Base-by-base conservation (phyloP, 2,797 vertebrate genomes). In the Morelia viridis region DNA sequence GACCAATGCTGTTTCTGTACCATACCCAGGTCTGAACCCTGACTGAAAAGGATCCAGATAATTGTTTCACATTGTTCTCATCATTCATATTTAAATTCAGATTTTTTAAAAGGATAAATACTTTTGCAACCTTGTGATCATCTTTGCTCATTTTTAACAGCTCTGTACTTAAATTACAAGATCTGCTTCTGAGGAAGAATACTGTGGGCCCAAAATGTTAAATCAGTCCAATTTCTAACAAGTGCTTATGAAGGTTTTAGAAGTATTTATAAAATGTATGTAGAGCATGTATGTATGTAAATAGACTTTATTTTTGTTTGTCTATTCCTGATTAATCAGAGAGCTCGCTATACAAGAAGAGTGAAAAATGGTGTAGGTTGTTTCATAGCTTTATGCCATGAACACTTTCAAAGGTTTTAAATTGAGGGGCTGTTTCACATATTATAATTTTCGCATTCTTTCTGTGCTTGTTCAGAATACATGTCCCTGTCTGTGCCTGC, bases 181-280 rank as follows among this genome's bases (percentile, higher is more conserved):
- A 8, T 56, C n/a, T 19, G 22, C 5, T 84, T 76, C 22, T 19
- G 35, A 85, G 12, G 11, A 35, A 57, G 64, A 22, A 28, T 13
- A 60, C 58, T 53, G 8, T 53, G 50, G 19, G 58, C 19, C 58
- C 58, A 60, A 53, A 60, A 60, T 60, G 35, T 86, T 26, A 19
- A 11, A 24, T 64, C 19, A 53, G 46, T 58, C 19, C 28, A 11
- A 13, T 94, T 95, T 96, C 90, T 89, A 95, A 90, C 13, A 56
- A 94, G 64, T 92, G 93, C 87, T 96, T 96, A 96, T 92, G 0
- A 94, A 96, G 90, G 68, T 92, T 28, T 92, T 95, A 64, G 95
- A 91, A 93, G 92, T 95, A 91, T 94, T 94, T 91, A 94, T 91
- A 92, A 94, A 92, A 92, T 76, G 6, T 76, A 76, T 76, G 68